A percentile compares a stretch with the other conserved stretches of the same genome.
These are phyloP conservation scores for Papilio dardanus DNA, from an alignment of 1,140 invertebrate species.

Conservation along the genomic window DNA sequence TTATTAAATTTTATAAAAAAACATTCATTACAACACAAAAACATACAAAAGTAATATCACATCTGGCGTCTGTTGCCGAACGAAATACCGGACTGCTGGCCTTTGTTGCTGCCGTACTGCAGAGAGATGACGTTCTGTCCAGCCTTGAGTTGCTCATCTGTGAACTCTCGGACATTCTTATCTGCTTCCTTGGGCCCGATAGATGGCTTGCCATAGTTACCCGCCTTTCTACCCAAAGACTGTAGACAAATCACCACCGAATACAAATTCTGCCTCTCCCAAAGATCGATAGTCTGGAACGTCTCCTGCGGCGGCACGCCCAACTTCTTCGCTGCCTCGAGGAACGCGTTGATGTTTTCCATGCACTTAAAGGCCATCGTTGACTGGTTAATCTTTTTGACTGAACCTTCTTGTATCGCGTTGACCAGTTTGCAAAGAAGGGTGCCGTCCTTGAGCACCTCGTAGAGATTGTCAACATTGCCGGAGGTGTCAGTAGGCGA, in stretches of 20 bases:
- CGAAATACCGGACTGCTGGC: slow-evolving; percentile 95
- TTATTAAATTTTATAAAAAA: slow-evolving; percentile 46
- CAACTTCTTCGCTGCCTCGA: slow-evolving; percentile 91
- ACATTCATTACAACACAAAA: too few relatives aligned
- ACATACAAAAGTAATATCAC: slow-evolving; percentile 82
- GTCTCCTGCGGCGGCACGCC: slow-evolving; percentile 97
- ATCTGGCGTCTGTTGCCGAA: slow-evolving; percentile 97
- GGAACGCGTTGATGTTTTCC: slow-evolving; percentile 99
- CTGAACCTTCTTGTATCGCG: slow-evolving; percentile 88
- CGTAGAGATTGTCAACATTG: slow-evolving; percentile 94
- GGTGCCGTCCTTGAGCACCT: slow-evolving; percentile 92
- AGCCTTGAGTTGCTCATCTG: slow-evolving; percentile 94
- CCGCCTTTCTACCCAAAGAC: slow-evolving; percentile 96
- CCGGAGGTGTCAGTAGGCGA: slow-evolving; percentile 91
- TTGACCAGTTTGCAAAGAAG: slow-evolving; percentile 94
- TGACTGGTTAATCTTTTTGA: slow-evolving; percentile 94
- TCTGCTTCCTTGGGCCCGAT: slow-evolving; percentile 97
- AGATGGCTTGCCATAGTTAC: slow-evolving; percentile 92
- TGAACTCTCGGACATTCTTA: slow-evolving; percentile 93
- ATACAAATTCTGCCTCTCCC: slow-evolving; percentile 98
- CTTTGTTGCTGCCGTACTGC: slow-evolving; percentile 97
- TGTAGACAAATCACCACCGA: slow-evolving; percentile 97
- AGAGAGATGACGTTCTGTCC: slow-evolving; percentile 95
- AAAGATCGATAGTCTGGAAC: slow-evolving; percentile 98
- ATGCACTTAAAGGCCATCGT: slow-evolving; percentile 98